Percentiles rank a stretch among this genome's conserved stretches.
phyloP scores from a whole-genome alignment of 2,113 vertebrate genomes.

The Galbula dea region DNA sequence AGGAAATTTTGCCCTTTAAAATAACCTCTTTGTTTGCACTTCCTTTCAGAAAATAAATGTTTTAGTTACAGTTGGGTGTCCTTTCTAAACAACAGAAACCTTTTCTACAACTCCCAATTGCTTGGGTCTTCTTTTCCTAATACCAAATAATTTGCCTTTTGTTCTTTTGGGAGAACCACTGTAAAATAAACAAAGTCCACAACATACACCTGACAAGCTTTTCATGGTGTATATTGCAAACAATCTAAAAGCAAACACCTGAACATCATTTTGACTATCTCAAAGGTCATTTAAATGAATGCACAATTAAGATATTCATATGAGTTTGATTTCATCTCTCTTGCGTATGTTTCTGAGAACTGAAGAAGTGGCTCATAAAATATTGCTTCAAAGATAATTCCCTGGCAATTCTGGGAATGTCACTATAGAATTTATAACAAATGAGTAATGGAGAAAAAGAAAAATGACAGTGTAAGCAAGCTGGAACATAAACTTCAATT shows the following conservation, averaged over 20 bases:
- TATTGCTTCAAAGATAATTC: constrained; percentile 38
- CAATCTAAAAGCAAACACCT: background rate
- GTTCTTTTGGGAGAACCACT: background rate
- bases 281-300: constrained; percentile 42
- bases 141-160: background rate
- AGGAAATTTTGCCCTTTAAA: background rate
- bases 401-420: constrained; percentile 39
- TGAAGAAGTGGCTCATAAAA: constrained; percentile 52
- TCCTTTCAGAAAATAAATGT: background rate
- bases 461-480: constrained; percentile 39
- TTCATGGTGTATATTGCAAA: background rate
- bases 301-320: constrained; percentile 45
- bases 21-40: background rate
- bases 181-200: background rate
- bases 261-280: constrained; percentile 47
- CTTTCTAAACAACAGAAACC: background rate
- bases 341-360: constrained; percentile 24
- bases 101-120: background rate
- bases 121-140: background rate
- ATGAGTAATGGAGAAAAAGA: constrained; percentile 29
- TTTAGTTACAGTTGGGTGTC: background rate
- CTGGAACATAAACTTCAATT: constrained; percentile 46
- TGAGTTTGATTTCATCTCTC: constrained; percentile 35
- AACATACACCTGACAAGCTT: background rate
- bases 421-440: constrained; percentile 45